phyloP scores from a whole-genome alignment of 1,140 invertebrate species.

The Drosophila paulistorum region DNA sequence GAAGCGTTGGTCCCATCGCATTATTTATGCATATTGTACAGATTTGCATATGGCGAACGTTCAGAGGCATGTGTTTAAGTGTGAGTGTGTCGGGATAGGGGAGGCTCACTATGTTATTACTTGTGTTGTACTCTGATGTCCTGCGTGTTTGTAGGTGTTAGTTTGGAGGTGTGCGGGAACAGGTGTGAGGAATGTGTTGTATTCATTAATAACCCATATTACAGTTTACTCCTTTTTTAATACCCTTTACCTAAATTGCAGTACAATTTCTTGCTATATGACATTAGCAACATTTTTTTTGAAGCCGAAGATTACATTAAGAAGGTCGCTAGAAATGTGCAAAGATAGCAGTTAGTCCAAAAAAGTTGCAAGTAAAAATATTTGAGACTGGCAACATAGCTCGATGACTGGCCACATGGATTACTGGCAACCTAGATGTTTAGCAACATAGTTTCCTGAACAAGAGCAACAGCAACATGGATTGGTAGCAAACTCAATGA shows the following conservation, averaged over 20 bases:
- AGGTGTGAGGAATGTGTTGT: slow-evolving; percentile 15
- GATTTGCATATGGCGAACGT: slow-evolving; percentile 56
- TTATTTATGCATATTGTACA: slow-evolving; percentile 59
- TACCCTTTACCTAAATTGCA: background rate
- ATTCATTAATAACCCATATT: slow-evolving; percentile 55
- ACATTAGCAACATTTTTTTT: too few relatives aligned
- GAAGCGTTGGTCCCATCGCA: slow-evolving; percentile 41
- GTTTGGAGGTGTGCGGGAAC: background rate
- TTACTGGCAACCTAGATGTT: too few relatives aligned
- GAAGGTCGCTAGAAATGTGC: too few relatives aligned
- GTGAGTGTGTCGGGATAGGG: background rate
- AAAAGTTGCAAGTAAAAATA: too few relatives aligned
- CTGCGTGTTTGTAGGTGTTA: slow-evolving; percentile 50
- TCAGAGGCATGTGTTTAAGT: background rate
- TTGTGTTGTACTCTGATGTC: slow-evolving; percentile 46
- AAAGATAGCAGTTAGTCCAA: too few relatives aligned
- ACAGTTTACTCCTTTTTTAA: slow-evolving; percentile 8
- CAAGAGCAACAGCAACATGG: too few relatives aligned
- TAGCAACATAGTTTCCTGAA: too few relatives aligned
- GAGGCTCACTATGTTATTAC: slow-evolving; percentile 18
- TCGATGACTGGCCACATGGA: too few relatives aligned
- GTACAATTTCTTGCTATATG: too few relatives aligned
- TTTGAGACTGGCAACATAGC: too few relatives aligned
- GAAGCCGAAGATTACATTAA: too few relatives aligned
- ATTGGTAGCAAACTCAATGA: too few relatives aligned